Evolutionary conservation across 2,113 vertebrate species (phyloP), one percentile per base, ranked within the genome.

Genomic region (Hypomesus transpacificus): DNA sequence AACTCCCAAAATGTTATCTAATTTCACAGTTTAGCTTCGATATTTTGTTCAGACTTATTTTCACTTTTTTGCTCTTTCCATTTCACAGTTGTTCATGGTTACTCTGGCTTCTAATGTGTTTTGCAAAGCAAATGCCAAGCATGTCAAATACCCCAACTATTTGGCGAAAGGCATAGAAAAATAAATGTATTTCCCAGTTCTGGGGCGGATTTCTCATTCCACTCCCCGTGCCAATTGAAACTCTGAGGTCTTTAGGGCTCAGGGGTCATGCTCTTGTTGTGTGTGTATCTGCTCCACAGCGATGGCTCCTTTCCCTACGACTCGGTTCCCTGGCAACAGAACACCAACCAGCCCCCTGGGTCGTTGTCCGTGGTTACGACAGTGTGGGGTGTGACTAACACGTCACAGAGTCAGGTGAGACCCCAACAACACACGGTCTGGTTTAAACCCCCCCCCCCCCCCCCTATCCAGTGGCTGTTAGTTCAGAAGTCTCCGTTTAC

Each of bases 271-370:
- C 9, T 22, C 22, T 20, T 59, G 20, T 14, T 14, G 57, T 59
- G 20, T 14, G 21, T 58, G n/a, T 24, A 24, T 59, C 57, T 59
- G 57, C 11, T 22, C 57, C 14, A 22, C 11, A 96, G 97, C 91
- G 97, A 99, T 98, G 97, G 97, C 87, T 96, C 96, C 69, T 99
- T 98, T 92, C 94, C 96, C 82, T 98, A 98, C 21, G 97, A 99
- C 89, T 94, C 96, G 84, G 97, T 98, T 90, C 95, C 97, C 74
- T 99, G 97, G 97, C 97, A 98, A 91, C 97, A 98, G 91, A 98
- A 95, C 80, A 90, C 93, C 88, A 98, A 94, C 91, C 97, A 99
- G 89, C 96, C 97, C 80, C 96, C 97, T 53, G 97, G 97, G 82
- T 97, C 96, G 71, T 88, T 99, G 69, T 99, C 97, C 0, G 97